phyloP scores from a whole-genome alignment of 2,113 vertebrate species.

The Ibidorhyncha struthersii region DNA sequence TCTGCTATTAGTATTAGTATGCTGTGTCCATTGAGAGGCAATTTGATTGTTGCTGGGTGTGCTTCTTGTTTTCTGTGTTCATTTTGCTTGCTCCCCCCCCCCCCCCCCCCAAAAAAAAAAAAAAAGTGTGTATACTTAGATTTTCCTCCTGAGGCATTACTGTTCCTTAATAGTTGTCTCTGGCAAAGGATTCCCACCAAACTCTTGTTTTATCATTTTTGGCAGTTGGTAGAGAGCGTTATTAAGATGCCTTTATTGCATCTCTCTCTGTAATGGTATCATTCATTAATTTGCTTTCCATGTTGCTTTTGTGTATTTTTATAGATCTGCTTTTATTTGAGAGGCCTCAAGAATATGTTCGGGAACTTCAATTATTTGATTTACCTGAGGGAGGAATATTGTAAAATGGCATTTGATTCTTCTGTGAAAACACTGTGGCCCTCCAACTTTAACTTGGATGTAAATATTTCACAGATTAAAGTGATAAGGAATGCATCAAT shows the following conservation, averaged over 20 bases:
- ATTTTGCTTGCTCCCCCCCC: not conserved
- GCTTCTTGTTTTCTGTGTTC: not conserved
- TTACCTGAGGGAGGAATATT: not conserved
- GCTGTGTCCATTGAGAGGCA: not conserved
- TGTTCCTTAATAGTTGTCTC: not conserved
- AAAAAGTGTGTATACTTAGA: not conserved
- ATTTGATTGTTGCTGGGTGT: not conserved
- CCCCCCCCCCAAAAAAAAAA: not conserved
- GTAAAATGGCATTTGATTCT: not conserved
- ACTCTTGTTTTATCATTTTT: not conserved
- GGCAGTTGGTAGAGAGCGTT: not conserved
- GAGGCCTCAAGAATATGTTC: not conserved
- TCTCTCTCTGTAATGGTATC: not conserved
- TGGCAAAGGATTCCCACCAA: not conserved
- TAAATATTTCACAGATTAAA: not conserved
- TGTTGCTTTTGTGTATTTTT: not conserved
- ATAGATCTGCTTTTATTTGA: not conserved
- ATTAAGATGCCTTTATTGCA: not conserved
- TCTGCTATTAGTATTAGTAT: not conserved
- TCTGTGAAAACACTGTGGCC: not conserved
- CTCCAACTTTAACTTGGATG: not conserved
- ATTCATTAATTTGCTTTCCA: not conserved
- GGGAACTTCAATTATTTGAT: not conserved
- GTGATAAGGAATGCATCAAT: not conserved
- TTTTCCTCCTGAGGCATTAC: not conserved